Evolutionary conservation across 2,888 invertebrate genomes (phyloP).

Genomic region (Oligia strigilis): DNA sequence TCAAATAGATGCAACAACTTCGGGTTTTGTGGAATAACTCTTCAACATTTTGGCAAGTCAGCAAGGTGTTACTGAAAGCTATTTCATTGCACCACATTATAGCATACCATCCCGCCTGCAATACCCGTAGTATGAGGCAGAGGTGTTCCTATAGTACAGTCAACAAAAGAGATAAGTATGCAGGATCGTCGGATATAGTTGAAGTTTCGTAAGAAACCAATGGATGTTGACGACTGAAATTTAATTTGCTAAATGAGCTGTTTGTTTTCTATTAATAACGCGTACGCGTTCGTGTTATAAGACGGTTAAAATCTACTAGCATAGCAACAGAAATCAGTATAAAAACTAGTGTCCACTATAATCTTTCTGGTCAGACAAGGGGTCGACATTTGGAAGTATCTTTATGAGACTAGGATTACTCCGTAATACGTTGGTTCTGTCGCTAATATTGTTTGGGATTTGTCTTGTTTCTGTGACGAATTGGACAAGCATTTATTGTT

Average conservation of each 20-base stretch:
- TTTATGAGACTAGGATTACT: slow-evolving; percentile 16
- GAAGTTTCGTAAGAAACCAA: too few species aligned
- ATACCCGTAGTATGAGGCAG: too few species aligned
- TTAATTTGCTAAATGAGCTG: too few species aligned
- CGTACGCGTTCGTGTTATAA: too few species aligned
- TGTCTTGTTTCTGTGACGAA: slow-evolving; percentile 1
- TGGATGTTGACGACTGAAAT: too few species aligned
- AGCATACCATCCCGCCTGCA: too few species aligned
- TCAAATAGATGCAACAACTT: slow-evolving; percentile 28
- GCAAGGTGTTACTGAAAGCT: too few species aligned
- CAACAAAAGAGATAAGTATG: too few species aligned
- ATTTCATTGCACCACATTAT: too few species aligned
- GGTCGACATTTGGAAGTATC: slow-evolving; percentile 32
- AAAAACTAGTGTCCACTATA: slow-evolving; percentile 2
- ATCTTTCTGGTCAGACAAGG: slow-evolving; percentile 24
- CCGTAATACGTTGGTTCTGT: neutral
- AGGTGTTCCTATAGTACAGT: too few species aligned
- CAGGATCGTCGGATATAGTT: too few species aligned
- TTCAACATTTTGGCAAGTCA: neutral
- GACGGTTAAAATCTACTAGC: neutral
- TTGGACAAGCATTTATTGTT: slow-evolving; percentile 13
- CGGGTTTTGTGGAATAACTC: neutral
- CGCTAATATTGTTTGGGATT: slow-evolving; percentile 21
- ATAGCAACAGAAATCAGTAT: neutral
- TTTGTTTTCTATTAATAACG: too few species aligned